Conservation (phyloP, 1,140 invertebrate species). For the Ephestia elutella region DNA sequence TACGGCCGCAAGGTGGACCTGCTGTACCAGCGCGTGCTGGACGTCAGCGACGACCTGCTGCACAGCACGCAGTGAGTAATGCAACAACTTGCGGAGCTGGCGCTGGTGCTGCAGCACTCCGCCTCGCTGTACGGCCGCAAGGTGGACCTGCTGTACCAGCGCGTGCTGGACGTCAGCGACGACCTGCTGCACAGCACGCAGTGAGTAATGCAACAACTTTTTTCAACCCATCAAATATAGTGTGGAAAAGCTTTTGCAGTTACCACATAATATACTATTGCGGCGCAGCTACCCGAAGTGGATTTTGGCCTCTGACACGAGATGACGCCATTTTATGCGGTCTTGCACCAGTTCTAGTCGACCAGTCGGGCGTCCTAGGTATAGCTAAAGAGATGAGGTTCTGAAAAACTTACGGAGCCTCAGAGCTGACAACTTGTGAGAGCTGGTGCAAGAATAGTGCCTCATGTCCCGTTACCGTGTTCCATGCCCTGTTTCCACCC, state of each 20-base stretch:
- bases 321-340: no score
- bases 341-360: no score
- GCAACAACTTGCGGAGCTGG: constrained; percentile 66
- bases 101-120: constrained; percentile 61
- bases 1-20: constrained; percentile 66
- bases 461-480: background rate
- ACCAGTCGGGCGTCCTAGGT: no score
- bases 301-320: no score
- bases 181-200: constrained; percentile 36
- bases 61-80: constrained; percentile 40
- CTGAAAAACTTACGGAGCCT: no score
- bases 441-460: background rate
- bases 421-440: no score
- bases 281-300: no score
- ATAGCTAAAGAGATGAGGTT: no score
- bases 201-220: no score
- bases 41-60: constrained; percentile 48
- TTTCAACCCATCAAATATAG: no score
- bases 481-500: background rate
- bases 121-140: constrained; percentile 60
- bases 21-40: constrained; percentile 56
- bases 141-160: constrained; percentile 62
- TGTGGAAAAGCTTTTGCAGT: no score
- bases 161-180: constrained; percentile 52
- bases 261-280: no score